Evolutionary conservation across 2,797 vertebrate species (phyloP).

Genomic region (Sebastes flavidus): DNA sequence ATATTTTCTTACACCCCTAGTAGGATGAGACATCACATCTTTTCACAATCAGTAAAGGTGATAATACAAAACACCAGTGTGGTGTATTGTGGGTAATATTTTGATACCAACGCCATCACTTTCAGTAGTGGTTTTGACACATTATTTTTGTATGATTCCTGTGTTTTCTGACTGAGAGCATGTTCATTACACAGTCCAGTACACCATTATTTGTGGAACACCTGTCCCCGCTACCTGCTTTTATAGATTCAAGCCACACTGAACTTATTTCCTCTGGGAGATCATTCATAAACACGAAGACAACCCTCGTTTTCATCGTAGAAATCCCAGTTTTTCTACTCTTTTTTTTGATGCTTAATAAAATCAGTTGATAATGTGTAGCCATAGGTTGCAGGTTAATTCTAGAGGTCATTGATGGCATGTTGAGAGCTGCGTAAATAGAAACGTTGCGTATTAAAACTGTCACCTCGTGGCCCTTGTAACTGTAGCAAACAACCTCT

Average conservation of each 20-base stretch:
- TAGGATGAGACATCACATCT: neutral
- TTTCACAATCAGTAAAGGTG: neutral
- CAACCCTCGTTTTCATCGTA: neutral
- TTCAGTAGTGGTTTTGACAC: neutral
- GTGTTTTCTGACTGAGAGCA: constrained; percentile 8
- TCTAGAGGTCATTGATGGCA: neutral
- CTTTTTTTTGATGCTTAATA: neutral
- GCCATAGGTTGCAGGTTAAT: neutral
- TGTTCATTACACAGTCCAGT: constrained; percentile 40
- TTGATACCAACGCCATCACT: neutral
- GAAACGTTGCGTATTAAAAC: constrained; percentile 51
- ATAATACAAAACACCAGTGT: neutral
- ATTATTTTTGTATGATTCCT: neutral
- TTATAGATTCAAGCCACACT: constrained; percentile 14
- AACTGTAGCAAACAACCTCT: constrained; percentile 33
- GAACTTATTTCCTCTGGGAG: constrained; percentile 32
- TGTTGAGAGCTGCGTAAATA: constrained; percentile 44
- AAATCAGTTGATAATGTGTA: neutral
- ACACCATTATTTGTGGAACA: constrained; percentile 25
- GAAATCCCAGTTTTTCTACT: neutral
- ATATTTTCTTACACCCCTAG: too few relatives aligned
- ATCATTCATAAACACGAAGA: neutral
- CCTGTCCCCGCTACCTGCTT: constrained; percentile 34
- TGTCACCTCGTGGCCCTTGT: constrained; percentile 36
- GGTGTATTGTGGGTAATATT: neutral